These are phyloP conservation scores for Proteles cristata DNA, from an alignment of 2,113 vertebrate species.

Conservation along the genomic window DNA sequence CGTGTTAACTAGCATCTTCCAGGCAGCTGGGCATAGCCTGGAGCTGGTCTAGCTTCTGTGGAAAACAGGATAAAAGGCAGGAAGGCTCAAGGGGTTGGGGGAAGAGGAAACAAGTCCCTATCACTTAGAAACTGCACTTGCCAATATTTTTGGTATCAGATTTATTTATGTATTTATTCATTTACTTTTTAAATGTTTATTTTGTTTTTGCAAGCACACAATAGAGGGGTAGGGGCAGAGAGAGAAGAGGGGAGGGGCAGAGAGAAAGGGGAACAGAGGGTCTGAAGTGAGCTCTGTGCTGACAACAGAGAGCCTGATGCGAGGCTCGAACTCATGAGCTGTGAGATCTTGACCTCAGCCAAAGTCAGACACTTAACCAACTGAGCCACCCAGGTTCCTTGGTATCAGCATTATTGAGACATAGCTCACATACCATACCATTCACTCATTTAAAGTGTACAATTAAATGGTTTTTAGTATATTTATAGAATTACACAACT, in stretches of 20 bases:
- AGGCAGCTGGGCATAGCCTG: not conserved
- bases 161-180: not conserved
- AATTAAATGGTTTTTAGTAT: not conserved
- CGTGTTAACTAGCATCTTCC: not conserved
- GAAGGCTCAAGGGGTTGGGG: not conserved
- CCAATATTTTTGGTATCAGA: not conserved
- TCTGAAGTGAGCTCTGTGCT: too few species aligned
- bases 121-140: not conserved
- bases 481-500: not conserved
- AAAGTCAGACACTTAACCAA: too few species aligned
- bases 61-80: not conserved
- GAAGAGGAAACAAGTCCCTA: not conserved
- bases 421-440: not conserved
- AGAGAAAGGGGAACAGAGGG: too few species aligned
- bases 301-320: too few species aligned
- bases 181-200: too few species aligned
- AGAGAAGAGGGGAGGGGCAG: too few species aligned
- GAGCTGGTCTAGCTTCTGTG: not conserved
- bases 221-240: too few species aligned
- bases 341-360: too few species aligned
- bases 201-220: too few species aligned
- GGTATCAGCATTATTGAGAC: not conserved
- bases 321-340: too few species aligned
- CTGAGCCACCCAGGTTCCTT: too few species aligned
- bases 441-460: not conserved